Evolutionary conservation across 2,797 vertebrate genomes (phyloP), one percentile per base, ranked within the genome.

Genomic region (Ctenosaura bakeri): DNA sequence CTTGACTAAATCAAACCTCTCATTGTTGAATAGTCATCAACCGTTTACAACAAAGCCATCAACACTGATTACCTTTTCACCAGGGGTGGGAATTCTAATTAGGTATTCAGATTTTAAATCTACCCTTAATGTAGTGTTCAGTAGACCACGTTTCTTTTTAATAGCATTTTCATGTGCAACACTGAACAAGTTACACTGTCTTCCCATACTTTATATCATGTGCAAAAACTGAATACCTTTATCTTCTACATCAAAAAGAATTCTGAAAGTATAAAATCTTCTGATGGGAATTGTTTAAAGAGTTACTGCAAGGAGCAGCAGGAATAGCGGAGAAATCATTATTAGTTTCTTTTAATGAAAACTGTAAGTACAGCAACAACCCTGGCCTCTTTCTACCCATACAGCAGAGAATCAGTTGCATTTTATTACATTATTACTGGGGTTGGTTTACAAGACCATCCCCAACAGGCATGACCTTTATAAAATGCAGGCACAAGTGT

Each of bases 401-500:
- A 88, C 7, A 54, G 73, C 0, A 91, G 18, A 90, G 83, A 91
- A 46, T 91, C 42, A 56, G 87, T 89, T 93, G 69, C 78, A 73
- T 92, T 93, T 81, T 83, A 50, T 92, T 92, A 85, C 69, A 0
- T 77, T 83, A 91, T 78, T 89, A 87, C n/a, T 71, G 32, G 85
- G 78, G 20, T 64, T 92, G 93, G 89, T 96, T 97, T 96, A 96
- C 92, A 94, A 96, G 96, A 95, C 85, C 94, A 96, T 96, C 96
- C 95, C 93, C 94, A 94, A 95, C 95, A 97, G 97, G 96, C 95
- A 95, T 93, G 91, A 96, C 96, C 96, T 96, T 96, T 97, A 95
- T 94, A 96, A 97, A 97, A 97, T 76, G 81, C 96, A 94, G 91
- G 66, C 85, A 22, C 64, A 91, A 92, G 84, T 84, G 83, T 52